phyloP scores from a whole-genome alignment of 2,797 vertebrate species.

The Channallabes apus region DNA sequence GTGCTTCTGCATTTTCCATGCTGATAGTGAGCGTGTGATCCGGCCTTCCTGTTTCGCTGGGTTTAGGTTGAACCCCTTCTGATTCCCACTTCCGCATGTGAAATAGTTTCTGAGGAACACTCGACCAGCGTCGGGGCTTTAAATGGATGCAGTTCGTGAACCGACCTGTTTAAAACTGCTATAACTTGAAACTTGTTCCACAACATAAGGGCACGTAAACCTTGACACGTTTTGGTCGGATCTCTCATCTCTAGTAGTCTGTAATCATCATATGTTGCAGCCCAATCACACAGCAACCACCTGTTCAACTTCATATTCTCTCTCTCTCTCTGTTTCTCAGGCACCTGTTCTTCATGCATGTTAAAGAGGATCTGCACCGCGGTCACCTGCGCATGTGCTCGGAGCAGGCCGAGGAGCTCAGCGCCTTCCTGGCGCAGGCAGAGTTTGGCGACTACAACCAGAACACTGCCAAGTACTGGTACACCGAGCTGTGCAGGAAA shows the following conservation, averaged over 20 bases:
- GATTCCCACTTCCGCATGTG: background rate
- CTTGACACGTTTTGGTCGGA: background rate
- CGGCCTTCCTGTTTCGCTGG: background rate
- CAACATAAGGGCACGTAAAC: background rate
- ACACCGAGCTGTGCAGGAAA: conserved; percentile 85
- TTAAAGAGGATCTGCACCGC: conserved; percentile 92
- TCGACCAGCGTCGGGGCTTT: background rate
- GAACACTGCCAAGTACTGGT: conserved; percentile 95
- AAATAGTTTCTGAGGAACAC: background rate
- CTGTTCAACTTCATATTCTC: conserved; percentile 3
- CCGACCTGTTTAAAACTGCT: background rate
- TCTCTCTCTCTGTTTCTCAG: conserved; percentile 64
- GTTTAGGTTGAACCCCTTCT: background rate
- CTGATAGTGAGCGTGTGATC: background rate
- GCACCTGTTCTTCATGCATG: conserved; percentile 93
- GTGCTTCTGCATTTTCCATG: background rate
- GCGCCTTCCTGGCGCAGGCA: conserved; percentile 89
- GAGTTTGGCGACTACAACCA: conserved; percentile 98
- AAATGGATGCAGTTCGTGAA: background rate
- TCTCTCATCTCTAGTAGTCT: too few relatives aligned
- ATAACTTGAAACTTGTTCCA: background rate
- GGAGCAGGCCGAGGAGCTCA: conserved; percentile 90
- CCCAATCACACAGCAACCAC: background rate
- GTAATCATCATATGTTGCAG: background rate
- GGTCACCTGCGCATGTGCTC: conserved; percentile 90